These are phyloP conservation scores for Sanderia malayensis DNA, from an alignment of 30 jellyfish, hydroid and myxozoan genomes.

Conservation along the genomic window DNA sequence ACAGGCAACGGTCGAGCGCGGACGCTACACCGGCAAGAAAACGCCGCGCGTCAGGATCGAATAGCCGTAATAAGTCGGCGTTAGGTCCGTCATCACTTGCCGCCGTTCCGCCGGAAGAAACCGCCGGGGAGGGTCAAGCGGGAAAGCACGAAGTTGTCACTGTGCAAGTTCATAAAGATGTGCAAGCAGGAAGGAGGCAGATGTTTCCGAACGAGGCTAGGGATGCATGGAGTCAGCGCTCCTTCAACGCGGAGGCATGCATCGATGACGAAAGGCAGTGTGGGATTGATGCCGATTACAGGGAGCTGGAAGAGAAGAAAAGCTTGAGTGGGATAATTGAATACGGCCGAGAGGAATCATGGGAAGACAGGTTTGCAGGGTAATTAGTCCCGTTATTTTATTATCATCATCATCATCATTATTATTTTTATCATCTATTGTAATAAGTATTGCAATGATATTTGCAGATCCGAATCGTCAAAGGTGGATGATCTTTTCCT, in stretches of 20 bases:
- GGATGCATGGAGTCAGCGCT: constrained; percentile 10
- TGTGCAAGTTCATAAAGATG: constrained; percentile 23
- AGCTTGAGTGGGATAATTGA: not conserved
- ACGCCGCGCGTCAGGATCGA: constrained; percentile 21
- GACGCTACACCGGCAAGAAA: constrained; percentile 59
- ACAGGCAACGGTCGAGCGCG: constrained; percentile 25
- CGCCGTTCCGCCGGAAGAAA: constrained; percentile 25
- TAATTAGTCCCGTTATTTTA: too few species aligned
- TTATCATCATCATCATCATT: too few species aligned
- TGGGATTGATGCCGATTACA: constrained; percentile 14
- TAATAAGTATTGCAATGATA: too few species aligned
- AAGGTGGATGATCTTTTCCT: constrained; percentile 43
- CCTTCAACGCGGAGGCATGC: constrained; percentile 31
- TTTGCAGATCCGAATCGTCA: constrained; percentile 17
- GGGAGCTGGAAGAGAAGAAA: constrained; percentile 28
- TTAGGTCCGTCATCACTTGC: constrained; percentile 4
- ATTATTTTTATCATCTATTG: too few species aligned
- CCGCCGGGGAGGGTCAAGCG: not conserved
- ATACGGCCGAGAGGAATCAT: not conserved
- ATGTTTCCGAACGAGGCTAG: constrained; percentile 8
- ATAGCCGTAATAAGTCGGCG: constrained; percentile 14
- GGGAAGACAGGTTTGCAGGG: too few species aligned
- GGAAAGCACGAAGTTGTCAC: not conserved
- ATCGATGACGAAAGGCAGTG: constrained; percentile 36
- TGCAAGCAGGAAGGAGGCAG: not conserved